phyloP scores from a whole-genome alignment of 2,888 invertebrate genomes.

The Lypha dubia region DNA sequence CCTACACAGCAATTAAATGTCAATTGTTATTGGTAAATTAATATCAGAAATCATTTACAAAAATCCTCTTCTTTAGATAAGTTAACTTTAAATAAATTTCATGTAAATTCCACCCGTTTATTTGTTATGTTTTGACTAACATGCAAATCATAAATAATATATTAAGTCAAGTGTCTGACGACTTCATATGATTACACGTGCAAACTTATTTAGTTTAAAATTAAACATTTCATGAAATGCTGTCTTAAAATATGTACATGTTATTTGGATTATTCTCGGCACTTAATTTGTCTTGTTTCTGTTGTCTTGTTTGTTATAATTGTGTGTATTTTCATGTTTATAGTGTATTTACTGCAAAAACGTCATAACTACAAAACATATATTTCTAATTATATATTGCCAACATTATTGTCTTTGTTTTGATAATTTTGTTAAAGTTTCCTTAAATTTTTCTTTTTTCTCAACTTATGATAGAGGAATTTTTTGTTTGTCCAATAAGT shows the following conservation, averaged over 20 bases:
- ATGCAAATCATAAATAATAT: neutral
- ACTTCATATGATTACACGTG: neutral
- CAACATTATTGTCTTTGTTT: too few relatives aligned
- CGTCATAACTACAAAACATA: too few relatives aligned
- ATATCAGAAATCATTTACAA: neutral
- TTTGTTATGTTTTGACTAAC: neutral
- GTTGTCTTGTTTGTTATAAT: too few relatives aligned
- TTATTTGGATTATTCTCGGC: constrained; percentile 15
- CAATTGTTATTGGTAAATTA: constrained; percentile 9
- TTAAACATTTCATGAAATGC: constrained; percentile 40
- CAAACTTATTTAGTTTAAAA: neutral
- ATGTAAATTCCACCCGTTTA: neutral
- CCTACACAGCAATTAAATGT: neutral
- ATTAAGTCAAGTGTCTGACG: neutral
- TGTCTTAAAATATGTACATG: neutral
- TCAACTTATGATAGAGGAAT: too few relatives aligned
- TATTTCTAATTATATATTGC: too few relatives aligned
- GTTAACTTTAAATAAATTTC: neutral
- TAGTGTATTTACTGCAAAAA: too few relatives aligned
- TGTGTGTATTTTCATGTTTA: neutral
- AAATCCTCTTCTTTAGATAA: constrained; percentile 1
- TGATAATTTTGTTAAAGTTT: too few relatives aligned
- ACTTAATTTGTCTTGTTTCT: constrained; percentile 13
- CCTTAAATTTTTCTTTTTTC: too few relatives aligned
- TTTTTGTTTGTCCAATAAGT: too few relatives aligned